Conservation (phyloP, 2,113 vertebrate genomes). For the Grallaria varia region DNA sequence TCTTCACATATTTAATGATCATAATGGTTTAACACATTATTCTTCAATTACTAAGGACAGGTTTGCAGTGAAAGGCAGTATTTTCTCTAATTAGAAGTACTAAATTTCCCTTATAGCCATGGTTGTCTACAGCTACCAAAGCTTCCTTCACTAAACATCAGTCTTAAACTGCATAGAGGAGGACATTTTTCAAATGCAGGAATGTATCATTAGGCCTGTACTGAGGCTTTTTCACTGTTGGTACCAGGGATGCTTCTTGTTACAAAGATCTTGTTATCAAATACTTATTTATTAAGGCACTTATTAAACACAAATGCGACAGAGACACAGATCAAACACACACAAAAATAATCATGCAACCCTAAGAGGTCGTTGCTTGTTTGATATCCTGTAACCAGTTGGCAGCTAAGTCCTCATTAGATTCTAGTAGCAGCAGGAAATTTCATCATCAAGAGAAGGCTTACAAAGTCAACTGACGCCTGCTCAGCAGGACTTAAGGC, state of each 20-base stretch:
- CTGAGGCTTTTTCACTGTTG: background rate
- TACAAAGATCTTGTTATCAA: background rate
- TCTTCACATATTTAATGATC: conserved; percentile 37
- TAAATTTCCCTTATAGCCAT: conserved; percentile 4
- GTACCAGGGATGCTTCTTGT: background rate
- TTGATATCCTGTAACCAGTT: background rate
- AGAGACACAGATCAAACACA: background rate
- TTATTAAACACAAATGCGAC: background rate
- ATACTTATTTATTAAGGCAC: background rate
- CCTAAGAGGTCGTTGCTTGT: background rate
- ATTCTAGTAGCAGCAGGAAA: background rate
- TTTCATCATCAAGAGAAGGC: background rate
- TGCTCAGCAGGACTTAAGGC: background rate
- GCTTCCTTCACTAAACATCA: background rate
- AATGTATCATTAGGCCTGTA: background rate
- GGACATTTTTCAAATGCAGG: background rate
- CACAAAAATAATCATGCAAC: background rate
- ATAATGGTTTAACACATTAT: conserved; percentile 40
- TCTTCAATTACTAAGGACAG: conserved; percentile 37
- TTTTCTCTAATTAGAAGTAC: conserved; percentile 29
- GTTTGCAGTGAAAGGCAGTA: conserved; percentile 14
- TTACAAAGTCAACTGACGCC: background rate
- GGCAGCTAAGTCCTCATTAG: background rate
- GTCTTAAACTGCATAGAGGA: background rate
- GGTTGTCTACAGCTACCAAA: background rate